Conservation (phyloP, 2,113 vertebrate genomes). For the Muntiacus muntjak region DNA sequence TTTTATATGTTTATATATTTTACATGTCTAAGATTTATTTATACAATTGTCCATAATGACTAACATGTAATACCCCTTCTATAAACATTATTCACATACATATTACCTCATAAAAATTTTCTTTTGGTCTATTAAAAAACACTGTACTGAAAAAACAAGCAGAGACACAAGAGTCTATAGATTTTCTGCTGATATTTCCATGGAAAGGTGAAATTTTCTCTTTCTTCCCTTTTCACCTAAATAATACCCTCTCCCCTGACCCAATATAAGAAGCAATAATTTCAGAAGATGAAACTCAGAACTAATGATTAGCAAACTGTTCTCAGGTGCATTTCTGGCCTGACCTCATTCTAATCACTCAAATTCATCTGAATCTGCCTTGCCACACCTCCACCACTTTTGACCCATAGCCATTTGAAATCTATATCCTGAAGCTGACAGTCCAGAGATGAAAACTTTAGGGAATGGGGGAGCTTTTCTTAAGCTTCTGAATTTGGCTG, state of each 20-base stretch:
- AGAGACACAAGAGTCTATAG: neutral
- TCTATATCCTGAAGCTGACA: neutral
- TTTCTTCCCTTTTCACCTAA: neutral
- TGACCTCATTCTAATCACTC: neutral
- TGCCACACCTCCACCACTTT: neutral
- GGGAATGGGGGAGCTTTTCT: neutral
- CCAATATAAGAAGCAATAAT: neutral
- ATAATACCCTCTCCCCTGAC: neutral
- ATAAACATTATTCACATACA: neutral
- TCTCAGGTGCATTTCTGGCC: neutral
- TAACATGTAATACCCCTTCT: neutral
- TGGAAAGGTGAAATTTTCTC: neutral
- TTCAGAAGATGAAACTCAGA: neutral
- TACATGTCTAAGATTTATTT: neutral
- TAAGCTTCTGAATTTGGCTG: neutral
- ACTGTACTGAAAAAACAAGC: constrained; percentile 4
- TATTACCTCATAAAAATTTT: neutral
- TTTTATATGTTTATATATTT: constrained; percentile 24
- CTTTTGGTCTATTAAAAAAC: constrained; percentile 46
- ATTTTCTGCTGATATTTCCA: neutral
- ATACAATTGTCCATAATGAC: neutral
- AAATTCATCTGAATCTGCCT: neutral
- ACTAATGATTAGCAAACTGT: neutral
- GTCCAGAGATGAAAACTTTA: neutral
- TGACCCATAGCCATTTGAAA: neutral